These are phyloP conservation scores for Hermetia illucens DNA, from an alignment of 1,140 invertebrate genomes.

Conservation along the genomic window DNA sequence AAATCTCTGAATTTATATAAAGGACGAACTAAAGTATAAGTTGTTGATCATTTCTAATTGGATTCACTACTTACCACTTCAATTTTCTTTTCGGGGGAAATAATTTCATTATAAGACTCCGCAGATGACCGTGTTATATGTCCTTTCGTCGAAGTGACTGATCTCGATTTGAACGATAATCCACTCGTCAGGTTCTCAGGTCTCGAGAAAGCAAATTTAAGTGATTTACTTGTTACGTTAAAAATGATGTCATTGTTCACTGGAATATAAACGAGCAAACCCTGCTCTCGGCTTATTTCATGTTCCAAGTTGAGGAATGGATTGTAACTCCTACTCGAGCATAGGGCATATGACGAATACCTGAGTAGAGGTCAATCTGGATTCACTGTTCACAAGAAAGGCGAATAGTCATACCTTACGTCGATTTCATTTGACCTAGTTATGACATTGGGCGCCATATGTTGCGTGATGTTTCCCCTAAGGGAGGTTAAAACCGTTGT, in stretches of 20 bases:
- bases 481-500: slow-evolving; percentile 37
- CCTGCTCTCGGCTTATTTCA: slow-evolving; percentile 38
- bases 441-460: slow-evolving; percentile 17
- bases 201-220: slow-evolving; percentile 19
- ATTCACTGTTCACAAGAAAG: no score
- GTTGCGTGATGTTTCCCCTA: slow-evolving; percentile 38
- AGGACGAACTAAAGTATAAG: no score
- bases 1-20: no score
- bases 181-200: slow-evolving; percentile 27
- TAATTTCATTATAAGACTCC: slow-evolving; percentile 19
- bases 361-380: slow-evolving; percentile 22
- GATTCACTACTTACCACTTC: slow-evolving; percentile 24
- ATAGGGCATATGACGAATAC: slow-evolving; percentile 40
- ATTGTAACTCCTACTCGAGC: slow-evolving; percentile 40
- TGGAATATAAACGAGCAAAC: slow-evolving; percentile 41
- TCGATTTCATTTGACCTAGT: slow-evolving; percentile 41
- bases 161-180: slow-evolving; percentile 24
- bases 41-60: no score
- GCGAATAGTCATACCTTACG: slow-evolving; percentile 32
- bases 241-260: slow-evolving; percentile 30
- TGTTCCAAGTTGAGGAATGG: slow-evolving; percentile 41
- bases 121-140: slow-evolving; percentile 18
- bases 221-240: slow-evolving; percentile 16
- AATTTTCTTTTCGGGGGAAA: slow-evolving; percentile 18
- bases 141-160: slow-evolving; percentile 22